These are phyloP conservation scores for Cydia pomonella DNA, from an alignment of 1,140 invertebrate species.

Conservation along the genomic window DNA sequence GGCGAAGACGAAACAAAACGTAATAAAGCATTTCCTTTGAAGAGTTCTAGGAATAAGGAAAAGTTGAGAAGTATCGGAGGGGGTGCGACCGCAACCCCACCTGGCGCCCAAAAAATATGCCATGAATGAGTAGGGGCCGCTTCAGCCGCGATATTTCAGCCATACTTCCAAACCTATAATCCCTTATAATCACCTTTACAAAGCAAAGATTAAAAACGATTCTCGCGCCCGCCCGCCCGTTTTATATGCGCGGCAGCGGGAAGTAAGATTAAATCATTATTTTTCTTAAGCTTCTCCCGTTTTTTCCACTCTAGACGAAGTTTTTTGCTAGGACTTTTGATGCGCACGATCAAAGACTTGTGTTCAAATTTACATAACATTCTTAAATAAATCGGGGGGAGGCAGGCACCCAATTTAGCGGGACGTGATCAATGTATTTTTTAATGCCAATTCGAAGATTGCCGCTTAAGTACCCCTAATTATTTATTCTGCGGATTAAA, in stretches of 20 bases:
- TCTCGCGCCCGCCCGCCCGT: constrained; percentile 61
- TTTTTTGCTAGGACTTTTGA: constrained; percentile 78
- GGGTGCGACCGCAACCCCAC: constrained; percentile 70
- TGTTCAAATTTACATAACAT: constrained; percentile 81
- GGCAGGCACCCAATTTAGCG: constrained; percentile 59
- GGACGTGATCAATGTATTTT: constrained; percentile 66
- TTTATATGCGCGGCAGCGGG: constrained; percentile 78
- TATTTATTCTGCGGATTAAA: constrained; percentile 64
- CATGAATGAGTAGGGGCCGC: constrained; percentile 69
- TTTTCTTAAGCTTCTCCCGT: constrained; percentile 79
- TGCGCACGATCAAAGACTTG: constrained; percentile 79
- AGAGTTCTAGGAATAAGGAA: constrained; percentile 66
- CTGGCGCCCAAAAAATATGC: constrained; percentile 70
- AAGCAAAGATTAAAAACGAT: constrained; percentile 83
- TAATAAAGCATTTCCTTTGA: constrained; percentile 74
- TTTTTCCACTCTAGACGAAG: constrained; percentile 74
- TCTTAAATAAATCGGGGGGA: constrained; percentile 78
- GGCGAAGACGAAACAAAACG: constrained; percentile 65
- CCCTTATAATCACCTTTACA: constrained; percentile 82
- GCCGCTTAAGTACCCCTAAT: constrained; percentile 68
- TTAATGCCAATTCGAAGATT: constrained; percentile 67
- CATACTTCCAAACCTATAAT: constrained; percentile 81
- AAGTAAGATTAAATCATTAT: constrained; percentile 81
- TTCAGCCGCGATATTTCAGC: constrained; percentile 75
- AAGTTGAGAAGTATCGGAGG: constrained; percentile 69